Base-by-base conservation (phyloP, 2,113 vertebrate species). In the Mirounga angustirostris region DNA sequence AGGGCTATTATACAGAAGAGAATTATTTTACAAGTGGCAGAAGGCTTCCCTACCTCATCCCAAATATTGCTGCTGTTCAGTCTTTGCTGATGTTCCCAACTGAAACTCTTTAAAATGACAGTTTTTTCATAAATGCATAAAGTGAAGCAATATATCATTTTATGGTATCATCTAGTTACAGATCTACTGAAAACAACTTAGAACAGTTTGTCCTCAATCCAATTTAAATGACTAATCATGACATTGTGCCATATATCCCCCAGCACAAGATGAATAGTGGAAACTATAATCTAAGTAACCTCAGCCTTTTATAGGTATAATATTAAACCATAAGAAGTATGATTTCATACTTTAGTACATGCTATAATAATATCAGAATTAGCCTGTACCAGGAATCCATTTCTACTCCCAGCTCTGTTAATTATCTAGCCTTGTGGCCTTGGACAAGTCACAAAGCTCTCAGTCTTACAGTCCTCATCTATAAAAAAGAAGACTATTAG, bases 121-220 rank as follows among this genome's bases (percentile, higher is more conserved):
- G n/a, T 40, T n/a, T 97, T 97, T 94, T 86, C 50, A 96, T 89
- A 95, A 96, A 96, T 97, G 82, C 86, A 81, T 92, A 97, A 98
- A 97, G 73, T 86, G 56, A 24, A 86, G 94, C 92, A 97, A 96
- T 95, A 91, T 84, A 98, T 96, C 83, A 94, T 43, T 98, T 95
- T 97, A 97, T 97, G 95, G 46, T 90, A 56, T 89, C 94, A 97
- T 94, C 97, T 98, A 58, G 63, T 98, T 98, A 96, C n/a, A 97
- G 95, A 95, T 96, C 95, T 97, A 98, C 96, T 95, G 74, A 85
- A 98, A 96, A 94, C 93, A 96, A 40, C 46, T 54, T 21, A 61
- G 98, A 40, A 95, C 85, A 97, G 52, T 50, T 90, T 96, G 92
- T 98, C 26, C 82, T 97, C 28, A 94, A 28, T 78, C 89, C 78